Base-by-base conservation (phyloP, 2,797 vertebrate species). In the Microctenopoma steveboyesi region DNA sequence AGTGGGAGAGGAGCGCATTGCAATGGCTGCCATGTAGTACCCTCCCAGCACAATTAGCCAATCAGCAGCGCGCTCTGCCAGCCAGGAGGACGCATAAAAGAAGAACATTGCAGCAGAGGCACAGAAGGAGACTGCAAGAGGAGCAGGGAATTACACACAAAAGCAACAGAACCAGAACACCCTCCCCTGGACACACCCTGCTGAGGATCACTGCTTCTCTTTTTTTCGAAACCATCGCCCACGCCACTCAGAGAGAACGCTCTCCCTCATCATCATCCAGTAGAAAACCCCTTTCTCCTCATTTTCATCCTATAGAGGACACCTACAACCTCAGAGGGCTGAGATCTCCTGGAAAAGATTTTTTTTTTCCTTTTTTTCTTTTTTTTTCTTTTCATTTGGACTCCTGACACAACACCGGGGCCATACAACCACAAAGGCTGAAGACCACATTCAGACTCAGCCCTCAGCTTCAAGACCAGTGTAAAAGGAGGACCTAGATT, bases 41-140 rank as follows among this genome's bases (percentile, higher is more conserved):
- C 93, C 94, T 94, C 94, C 94, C 93, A 92, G 92, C 89, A 91
- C 94, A 94, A 94, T 94, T 94, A 95, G 93, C 94, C 94, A 95
- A 95, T 95, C 93, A 94, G 94, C 88, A 80, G 85, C 87, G 72
- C 74, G 87, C 92, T 91, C 88, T 89, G 91, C 85, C 92, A 93
- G 92, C 87, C 92, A 93, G 94, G 91, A 94, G 92, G 92, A 94
- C 87, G 89, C 93, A 95, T 95, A 95, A 95, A 95, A 94, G 94
- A 94, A 94, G 93, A 94, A 94, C 93, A 95, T 95, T 95, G 94
- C 94, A 95, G 94, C 92, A 94, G 92, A 94, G 93, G 92, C 92
- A 94, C 92, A 94, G 92, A 95, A 94, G 94, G 91, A 95, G 93
- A 91, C 91, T 91, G 93, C 86, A 81, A 92, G 92, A 91, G 92